Percentiles rank a stretch among this genome's conserved stretches.
phyloP scores from a whole-genome alignment of 2,113 vertebrate genomes.

The Anolis sagrei region DNA sequence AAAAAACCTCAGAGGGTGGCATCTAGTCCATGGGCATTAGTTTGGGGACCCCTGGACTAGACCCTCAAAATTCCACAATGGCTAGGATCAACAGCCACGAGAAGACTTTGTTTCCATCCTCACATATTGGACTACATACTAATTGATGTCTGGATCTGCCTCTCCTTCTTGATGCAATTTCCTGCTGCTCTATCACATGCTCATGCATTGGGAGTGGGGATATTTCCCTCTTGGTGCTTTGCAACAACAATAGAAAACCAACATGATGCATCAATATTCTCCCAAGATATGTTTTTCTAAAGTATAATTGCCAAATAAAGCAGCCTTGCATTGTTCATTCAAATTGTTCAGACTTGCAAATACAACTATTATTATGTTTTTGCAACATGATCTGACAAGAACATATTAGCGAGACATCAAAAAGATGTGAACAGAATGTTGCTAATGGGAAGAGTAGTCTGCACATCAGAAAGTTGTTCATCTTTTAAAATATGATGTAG shows the following conservation, averaged over 20 bases:
- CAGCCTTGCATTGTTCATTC: background rate
- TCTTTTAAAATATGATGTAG: background rate
- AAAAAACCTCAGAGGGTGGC: too few species aligned
- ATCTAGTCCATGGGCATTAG: too few species aligned
- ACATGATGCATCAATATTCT: background rate
- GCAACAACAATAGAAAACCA: background rate
- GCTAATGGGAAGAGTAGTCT: background rate
- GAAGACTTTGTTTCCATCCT: background rate
- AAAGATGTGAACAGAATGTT: background rate
- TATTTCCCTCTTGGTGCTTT: background rate
- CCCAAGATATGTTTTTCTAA: background rate
- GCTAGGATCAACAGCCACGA: background rate
- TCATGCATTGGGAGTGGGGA: too few species aligned
- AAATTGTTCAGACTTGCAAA: background rate
- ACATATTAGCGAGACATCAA: background rate
- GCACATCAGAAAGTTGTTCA: background rate
- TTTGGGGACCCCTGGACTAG: too few species aligned
- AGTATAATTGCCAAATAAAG: background rate
- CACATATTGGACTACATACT: background rate
- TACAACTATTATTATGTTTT: background rate
- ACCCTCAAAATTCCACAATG: background rate
- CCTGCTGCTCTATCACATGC: background rate
- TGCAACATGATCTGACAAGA: conserved; percentile 4
- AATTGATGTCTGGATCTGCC: background rate
- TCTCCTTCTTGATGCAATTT: background rate